Base-by-base conservation (phyloP, 2,888 invertebrate species). In the Cephus pulcher region DNA sequence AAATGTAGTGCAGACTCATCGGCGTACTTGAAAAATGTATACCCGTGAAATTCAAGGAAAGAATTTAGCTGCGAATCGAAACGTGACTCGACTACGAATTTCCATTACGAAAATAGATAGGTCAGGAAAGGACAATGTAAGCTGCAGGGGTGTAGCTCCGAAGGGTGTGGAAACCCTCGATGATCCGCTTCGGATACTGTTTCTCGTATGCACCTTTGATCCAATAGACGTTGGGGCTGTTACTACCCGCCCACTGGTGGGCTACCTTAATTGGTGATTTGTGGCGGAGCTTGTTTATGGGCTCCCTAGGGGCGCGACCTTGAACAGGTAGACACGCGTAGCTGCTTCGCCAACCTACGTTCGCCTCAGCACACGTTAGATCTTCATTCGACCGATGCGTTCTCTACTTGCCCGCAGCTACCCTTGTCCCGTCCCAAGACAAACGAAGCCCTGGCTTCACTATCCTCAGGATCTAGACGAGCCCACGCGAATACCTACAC, bases 261-360 rank as follows among this genome's bases (percentile, higher is more conserved):
- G 73, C 78, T 77, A 76, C 77, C 76, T 75, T 76, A 80, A 80
- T 80, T 76, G 75, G n/a, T 75, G 75, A 80, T 80, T 80, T 79
- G 78, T 70, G 79, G 78, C 15, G 2, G 23, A 23, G 40, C 40
- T 56, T 23, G 40, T 56, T 56, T 23, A 56, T 23, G 23, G 40
- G 23, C 23, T 6, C 40, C 23, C 40, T 56, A 23, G 23, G 23
- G 40, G 40, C 9, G 2, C 23, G 15, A 56, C 40, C 40, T 56
- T 56, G 9, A 9, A 23, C 40, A 56, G 40, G 40, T 23, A 23
- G 23, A 56, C 40, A 23, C 40, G 23, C 40, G 23, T 6, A 23
- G 40, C 4, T 2, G 40, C 34, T 76, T 78, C 76, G 37, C 76
- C 74, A 12, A 69, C 73, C 71, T 35, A 70, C 68, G 71, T 80